Base-by-base conservation (phyloP, 2,113 vertebrate species). In the Nothoprocta perdicaria region DNA sequence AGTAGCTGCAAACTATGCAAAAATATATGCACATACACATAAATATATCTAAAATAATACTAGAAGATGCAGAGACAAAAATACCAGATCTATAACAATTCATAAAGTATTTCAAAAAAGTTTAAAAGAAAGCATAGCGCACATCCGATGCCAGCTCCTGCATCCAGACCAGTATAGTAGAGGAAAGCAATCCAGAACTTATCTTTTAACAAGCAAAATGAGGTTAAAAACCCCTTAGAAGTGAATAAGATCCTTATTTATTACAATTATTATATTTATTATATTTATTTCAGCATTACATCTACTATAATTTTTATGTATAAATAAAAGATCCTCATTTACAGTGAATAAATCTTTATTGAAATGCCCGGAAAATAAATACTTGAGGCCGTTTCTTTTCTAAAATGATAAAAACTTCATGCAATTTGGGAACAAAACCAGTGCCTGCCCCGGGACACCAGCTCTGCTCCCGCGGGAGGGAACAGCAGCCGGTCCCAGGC, bases 51-150 rank as follows among this genome's bases (percentile, higher is more conserved):
- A n/a, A 86, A 92, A 62, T 69, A 58, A 62, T 26, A 69, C 31
- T 43, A 80, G 57, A 90, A 86, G 74, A 84, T 48, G 23, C 26
- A 82, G 57, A 77, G 84, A 94, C 46, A 40, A 31, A 96, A 90
- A 82, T 4, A 61, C 24, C 18, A 12, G 13, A 43, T 23, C 62
- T 50, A 86, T 67, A 24, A n/a, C 41, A 33, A 69, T 58, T 53
- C 27, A 72, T 14, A 88, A 71, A 19, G 63, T 26, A n/a, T 62
- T 72, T 11, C 38, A 55, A 57, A 60, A 57, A 57, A 48, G 21
- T 48, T 48, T 48, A 48, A 23, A 48, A 48, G 21, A 48, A 48
- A 48, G 11, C 22, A 48, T 23, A 81, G 38, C 6, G 4, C 16
- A 48, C 26, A 83, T 40, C 21, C 18, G 26, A 88, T 72, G 22